Evolutionary conservation across 1,140 invertebrate genomes (phyloP).

Genomic region (Orussus abietinus): DNA sequence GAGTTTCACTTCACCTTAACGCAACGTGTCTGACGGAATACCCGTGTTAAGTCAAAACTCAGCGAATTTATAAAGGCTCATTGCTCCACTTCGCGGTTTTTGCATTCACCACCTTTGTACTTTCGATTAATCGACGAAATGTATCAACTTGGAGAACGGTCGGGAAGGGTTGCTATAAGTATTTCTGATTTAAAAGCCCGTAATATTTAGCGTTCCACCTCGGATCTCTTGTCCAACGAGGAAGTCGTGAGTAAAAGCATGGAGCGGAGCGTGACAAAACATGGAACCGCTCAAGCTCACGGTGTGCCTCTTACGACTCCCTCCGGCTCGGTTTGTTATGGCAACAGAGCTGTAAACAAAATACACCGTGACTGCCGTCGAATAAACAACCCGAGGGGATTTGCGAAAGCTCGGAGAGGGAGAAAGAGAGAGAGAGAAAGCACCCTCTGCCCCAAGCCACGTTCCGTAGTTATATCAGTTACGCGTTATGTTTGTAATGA

Average conservation of each 20-base stretch:
- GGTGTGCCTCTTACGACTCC: slow-evolving; percentile 12
- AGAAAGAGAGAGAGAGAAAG: slow-evolving; percentile 1
- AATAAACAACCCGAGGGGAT: slow-evolving; percentile 25
- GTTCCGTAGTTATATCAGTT: slow-evolving; percentile 25
- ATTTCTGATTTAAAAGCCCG: too few relatives aligned
- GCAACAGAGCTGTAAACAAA: slow-evolving; percentile 33
- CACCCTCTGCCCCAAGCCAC: slow-evolving; percentile 4
- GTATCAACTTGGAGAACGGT: too few relatives aligned
- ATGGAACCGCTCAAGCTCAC: slow-evolving; percentile 11
- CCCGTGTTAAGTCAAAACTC: too few relatives aligned
- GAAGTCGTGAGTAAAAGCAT: slow-evolving; percentile 4
- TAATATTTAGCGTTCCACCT: too few relatives aligned
- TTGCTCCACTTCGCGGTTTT: too few relatives aligned
- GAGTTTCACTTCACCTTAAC: too few relatives aligned
- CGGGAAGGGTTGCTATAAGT: too few relatives aligned
- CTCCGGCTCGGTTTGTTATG: slow-evolving; percentile 26
- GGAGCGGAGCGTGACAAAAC: slow-evolving; percentile 18
- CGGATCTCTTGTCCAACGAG: slow-evolving; percentile 6
- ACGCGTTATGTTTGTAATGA: slow-evolving; percentile 21
- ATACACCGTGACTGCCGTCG: slow-evolving; percentile 29
- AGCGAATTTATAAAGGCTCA: too few relatives aligned
- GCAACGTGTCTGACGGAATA: too few relatives aligned
- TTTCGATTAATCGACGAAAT: too few relatives aligned
- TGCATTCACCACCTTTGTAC: too few relatives aligned
- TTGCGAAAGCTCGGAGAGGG: slow-evolving; percentile 20